Conservation (phyloP, 2,113 vertebrate species). For the Menura novaehollandiae region DNA sequence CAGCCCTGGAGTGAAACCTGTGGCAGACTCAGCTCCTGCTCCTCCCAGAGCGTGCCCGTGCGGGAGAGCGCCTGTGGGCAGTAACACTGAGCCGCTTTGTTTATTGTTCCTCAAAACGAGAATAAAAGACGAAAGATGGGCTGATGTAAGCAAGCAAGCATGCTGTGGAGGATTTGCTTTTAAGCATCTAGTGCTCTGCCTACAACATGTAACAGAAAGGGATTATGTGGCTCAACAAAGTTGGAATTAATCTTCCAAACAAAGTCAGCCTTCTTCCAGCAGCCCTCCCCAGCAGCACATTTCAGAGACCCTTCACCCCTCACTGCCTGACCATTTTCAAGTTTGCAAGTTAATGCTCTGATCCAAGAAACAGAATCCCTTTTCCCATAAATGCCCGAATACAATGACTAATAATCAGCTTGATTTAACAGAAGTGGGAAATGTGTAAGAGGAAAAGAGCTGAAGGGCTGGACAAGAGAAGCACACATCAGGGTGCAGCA, state of each 20-base stretch:
- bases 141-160: constrained; percentile 76
- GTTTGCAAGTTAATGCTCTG: not conserved
- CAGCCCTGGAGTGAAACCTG: not conserved
- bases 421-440: constrained; percentile 3
- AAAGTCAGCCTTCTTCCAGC: constrained; percentile 71
- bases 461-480: not conserved
- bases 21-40: not conserved
- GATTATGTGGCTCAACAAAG: constrained; percentile 71
- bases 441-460: not conserved
- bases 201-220: constrained; percentile 68
- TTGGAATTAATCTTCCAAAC: constrained; percentile 67
- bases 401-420: not conserved
- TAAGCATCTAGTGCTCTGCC: constrained; percentile 65
- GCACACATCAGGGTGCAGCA: not conserved
- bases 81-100: constrained; percentile 76
- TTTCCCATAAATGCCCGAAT: not conserved
- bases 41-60: not conserved
- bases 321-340: not conserved
- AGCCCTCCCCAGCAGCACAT: not conserved
- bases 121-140: constrained; percentile 40
- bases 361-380: not conserved
- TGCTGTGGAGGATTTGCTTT: constrained; percentile 71
- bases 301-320: constrained; percentile 28
- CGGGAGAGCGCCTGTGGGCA: not conserved
- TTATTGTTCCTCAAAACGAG: constrained; percentile 66